These are phyloP conservation scores for Leiothrix lutea DNA, from an alignment of 2,113 vertebrate genomes.

Conservation along the genomic window DNA sequence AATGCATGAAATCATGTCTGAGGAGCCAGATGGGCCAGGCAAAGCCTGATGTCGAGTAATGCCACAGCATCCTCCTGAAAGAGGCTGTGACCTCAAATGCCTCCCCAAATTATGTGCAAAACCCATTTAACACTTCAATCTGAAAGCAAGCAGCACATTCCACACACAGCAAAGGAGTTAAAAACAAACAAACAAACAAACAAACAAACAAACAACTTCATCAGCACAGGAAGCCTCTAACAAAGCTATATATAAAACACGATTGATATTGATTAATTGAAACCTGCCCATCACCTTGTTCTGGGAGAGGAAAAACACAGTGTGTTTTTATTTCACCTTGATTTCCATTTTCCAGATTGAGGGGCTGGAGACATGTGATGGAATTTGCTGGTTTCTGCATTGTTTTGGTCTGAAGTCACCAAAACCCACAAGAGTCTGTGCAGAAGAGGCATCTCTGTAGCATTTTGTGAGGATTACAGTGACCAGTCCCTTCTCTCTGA, in stretches of 20 bases:
- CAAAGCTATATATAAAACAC: not conserved
- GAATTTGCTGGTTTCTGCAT: not conserved
- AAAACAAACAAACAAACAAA: not conserved
- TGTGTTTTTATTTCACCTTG: not conserved
- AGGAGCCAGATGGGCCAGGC: not conserved
- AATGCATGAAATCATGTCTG: not conserved
- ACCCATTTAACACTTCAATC: not conserved
- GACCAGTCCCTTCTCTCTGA: not conserved
- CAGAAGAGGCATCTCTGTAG: not conserved
- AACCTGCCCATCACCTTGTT: not conserved
- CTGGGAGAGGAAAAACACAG: not conserved
- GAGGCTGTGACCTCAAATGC: not conserved
- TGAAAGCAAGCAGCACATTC: not conserved
- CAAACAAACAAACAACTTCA: not conserved
- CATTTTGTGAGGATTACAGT: not conserved
- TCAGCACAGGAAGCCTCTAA: not conserved
- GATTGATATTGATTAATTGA: not conserved
- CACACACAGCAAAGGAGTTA: not conserved
- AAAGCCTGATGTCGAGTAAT: not conserved
- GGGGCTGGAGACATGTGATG: rapidly evolving
- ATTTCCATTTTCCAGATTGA: not conserved
- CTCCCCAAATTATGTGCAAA: not conserved
- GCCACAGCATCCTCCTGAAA: not conserved
- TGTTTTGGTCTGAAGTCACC: not conserved
- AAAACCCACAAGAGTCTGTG: not conserved